Percentiles rank a stretch among this genome's conserved stretches.
Evolutionary conservation across 2,797 vertebrate genomes (phyloP).

Genomic region (Sebastes glaucus): DNA sequence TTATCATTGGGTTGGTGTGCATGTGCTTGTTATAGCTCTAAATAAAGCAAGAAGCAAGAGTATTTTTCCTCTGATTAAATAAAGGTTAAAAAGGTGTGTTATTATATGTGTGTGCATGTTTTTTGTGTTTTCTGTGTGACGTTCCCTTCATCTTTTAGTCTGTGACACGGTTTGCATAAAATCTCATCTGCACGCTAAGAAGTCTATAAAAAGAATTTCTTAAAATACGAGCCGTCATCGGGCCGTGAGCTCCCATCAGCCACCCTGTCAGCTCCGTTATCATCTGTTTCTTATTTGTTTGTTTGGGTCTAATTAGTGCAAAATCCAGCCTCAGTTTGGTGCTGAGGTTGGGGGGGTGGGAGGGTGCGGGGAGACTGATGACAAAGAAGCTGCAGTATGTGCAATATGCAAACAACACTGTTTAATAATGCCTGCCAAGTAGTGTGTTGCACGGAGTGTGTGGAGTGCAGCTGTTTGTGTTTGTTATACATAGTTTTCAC

Average conservation of each 20-base stretch:
- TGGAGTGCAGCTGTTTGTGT: constrained; percentile 4
- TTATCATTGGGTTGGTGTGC: not conserved
- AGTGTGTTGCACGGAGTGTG: not conserved
- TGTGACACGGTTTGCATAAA: constrained; percentile 8
- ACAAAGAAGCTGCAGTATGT: constrained; percentile 30
- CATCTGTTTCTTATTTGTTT: constrained; percentile 38
- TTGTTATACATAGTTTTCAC: not conserved
- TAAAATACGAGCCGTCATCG: not conserved
- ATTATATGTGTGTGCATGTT: not conserved
- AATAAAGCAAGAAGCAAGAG: not conserved
- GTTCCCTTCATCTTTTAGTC: not conserved
- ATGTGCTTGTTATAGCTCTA: not conserved
- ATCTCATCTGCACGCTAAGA: not conserved
- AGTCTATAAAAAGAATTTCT: constrained; percentile 18
- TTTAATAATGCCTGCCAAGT: not conserved
- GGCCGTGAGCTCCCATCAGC: constrained; percentile 16
- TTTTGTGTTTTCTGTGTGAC: not conserved
- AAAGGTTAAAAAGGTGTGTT: too few species aligned
- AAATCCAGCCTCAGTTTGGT: not conserved
- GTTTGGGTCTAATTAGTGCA: constrained; percentile 48
- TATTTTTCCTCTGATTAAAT: not conserved
- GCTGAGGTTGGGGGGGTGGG: not conserved
- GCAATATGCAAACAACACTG: constrained; percentile 26
- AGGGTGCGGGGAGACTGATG: not conserved
- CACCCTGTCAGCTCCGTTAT: not conserved